Evolutionary conservation across 2,888 invertebrate species (phyloP).

Genomic region (Dendrolimus houi): DNA sequence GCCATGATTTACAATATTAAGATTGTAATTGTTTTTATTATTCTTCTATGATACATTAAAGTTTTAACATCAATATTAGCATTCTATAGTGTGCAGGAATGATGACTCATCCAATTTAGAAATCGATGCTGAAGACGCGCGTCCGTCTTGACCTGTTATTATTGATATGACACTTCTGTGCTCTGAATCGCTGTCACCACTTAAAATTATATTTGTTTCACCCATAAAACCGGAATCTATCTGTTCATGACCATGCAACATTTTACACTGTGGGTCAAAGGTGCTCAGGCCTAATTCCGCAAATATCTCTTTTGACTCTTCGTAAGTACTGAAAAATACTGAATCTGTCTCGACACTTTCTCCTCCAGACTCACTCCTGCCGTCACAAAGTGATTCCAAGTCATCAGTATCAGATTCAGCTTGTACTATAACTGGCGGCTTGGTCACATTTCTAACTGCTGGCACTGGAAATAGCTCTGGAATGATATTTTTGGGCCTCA

Average conservation of each 20-base stretch:
- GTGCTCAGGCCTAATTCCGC: conserved; percentile 48
- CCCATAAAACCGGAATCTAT: conserved; percentile 67
- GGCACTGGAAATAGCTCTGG: conserved; percentile 33
- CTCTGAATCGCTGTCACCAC: conserved; percentile 68
- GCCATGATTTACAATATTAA: too few relatives aligned
- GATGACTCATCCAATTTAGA: conserved; percentile 50
- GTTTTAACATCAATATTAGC: conserved; percentile 21
- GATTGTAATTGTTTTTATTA: too few relatives aligned
- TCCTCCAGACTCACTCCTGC: conserved; percentile 89
- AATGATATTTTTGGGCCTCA: conserved; percentile 43
- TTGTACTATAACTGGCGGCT: conserved; percentile 33
- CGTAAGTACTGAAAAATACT: conserved; percentile 87
- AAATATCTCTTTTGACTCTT: conserved; percentile 59
- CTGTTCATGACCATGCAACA: conserved; percentile 43
- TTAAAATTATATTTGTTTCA: conserved; percentile 64
- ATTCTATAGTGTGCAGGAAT: conserved; percentile 57
- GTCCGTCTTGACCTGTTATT: conserved; percentile 52
- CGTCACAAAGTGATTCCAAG: conserved; percentile 86
- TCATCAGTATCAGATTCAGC: conserved; percentile 81
- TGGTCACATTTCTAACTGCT: conserved; percentile 28
- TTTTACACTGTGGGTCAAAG: conserved; percentile 38
- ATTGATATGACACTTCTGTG: conserved; percentile 69
- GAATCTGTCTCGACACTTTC: conserved; percentile 92
- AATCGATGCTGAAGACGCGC: conserved; percentile 47
- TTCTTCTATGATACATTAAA: background rate